Conservation (phyloP, 2,797 vertebrate species). For the Parauchenoglanis punctatus region DNA sequence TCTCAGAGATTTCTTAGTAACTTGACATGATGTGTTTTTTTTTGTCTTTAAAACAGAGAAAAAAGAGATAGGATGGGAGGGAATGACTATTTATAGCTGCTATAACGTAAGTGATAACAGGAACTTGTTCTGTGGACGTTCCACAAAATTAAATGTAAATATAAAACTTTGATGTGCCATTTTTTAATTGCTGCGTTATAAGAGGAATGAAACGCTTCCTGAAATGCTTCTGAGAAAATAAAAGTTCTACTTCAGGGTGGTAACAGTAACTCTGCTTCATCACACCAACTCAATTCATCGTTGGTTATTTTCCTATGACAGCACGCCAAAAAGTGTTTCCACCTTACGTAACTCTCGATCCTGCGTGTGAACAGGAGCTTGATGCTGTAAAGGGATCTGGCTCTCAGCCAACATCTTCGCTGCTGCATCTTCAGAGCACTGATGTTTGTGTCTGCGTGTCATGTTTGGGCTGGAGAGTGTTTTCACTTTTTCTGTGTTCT, state of each 20-base stretch:
- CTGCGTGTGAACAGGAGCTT: constrained; percentile 13
- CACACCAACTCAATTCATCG: not conserved
- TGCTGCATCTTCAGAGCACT: not conserved
- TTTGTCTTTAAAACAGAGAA: not conserved
- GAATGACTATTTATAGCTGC: not conserved
- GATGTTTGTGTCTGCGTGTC: constrained; percentile 35
- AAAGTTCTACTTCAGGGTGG: not conserved
- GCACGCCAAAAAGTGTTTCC: not conserved
- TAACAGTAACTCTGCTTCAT: not conserved
- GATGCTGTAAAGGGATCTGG: not conserved
- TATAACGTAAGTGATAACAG: not conserved
- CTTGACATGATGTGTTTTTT: too few species aligned
- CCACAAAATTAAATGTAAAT: not conserved
- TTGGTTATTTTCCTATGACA: not conserved
- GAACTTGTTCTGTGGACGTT: not conserved
- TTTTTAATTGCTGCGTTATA: not conserved
- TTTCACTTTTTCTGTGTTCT: not conserved
- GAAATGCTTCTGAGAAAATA: not conserved
- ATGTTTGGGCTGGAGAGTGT: constrained; percentile 39
- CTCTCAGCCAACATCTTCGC: not conserved
- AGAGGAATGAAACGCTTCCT: not conserved
- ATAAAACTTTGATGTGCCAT: not conserved
- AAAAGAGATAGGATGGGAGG: not conserved
- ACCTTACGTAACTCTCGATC: too few species aligned
- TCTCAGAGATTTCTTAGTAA: not conserved